Base-by-base conservation (phyloP, 1,140 invertebrate genomes). In the Drosophila sp. region DNA sequence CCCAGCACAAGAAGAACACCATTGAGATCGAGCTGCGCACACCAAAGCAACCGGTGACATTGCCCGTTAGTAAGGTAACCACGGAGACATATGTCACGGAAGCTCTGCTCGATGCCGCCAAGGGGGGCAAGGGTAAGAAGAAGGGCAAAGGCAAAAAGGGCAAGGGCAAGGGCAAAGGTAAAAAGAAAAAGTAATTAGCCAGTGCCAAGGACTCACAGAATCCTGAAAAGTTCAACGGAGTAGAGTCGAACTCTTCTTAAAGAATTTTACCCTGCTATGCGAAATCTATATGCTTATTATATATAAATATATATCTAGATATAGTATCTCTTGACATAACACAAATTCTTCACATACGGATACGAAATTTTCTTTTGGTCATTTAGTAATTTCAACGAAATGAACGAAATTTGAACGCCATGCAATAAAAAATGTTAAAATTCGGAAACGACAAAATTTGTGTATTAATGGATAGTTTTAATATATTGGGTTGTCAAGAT, bases 1-100 rank as follows among this genome's bases (percentile, higher is more conserved):
- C 79, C 3, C 80, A 89, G 59, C 29, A 77, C 41, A 91, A 91
- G 67, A 79, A 78, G 72, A 90, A 90, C 59, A 81, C 82, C 32
- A 91, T 91, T 5, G 90, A 91, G 76, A 91, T 91, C 36, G 90
- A 91, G 78, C 65, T 91, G 25, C 72, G 87, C 21, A 91, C 90
- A 16, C 90, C 90, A n/a, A 91, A 91, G 57, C 72, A 79, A 36
- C 81, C 90, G 14, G 45, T 80, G 0, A 67, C 57, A 14, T 51
- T 90, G 64, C 87, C 84, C 13, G 34, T 59, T 7, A 89, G 72
- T 46, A 87, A 87, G 64, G 80, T 90, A 11, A 91, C 90, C 13
- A 89, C 89, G 0, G 89, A 91, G 32, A 91, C 90, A 21, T 91
- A 91, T 50, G 87, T 91, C 41, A 78, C 86, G 34, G 90, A 91